Evolutionary conservation across 2,888 invertebrate species (phyloP).

Genomic region (Drosophila lacicola): DNA sequence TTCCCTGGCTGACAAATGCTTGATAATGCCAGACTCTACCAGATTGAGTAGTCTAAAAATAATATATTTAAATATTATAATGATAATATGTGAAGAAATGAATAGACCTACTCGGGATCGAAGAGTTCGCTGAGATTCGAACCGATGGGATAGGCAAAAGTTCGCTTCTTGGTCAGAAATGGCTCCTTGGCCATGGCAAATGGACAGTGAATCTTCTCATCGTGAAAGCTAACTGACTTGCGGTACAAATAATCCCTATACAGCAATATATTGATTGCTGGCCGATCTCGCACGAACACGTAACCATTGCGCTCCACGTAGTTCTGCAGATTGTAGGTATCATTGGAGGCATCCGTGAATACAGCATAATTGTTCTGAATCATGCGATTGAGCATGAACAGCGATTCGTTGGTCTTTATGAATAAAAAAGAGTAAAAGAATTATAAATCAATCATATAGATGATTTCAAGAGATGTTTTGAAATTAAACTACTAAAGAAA

Average conservation of each 20-base stretch:
- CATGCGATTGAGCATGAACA: conserved; percentile 82
- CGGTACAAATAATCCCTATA: conserved; percentile 88
- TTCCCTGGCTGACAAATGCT: conserved; percentile 87
- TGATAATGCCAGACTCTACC: conserved; percentile 91
- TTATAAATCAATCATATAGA: no score
- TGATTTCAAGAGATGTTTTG: no score
- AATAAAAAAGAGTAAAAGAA: not conserved
- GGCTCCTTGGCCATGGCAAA: conserved; percentile 90
- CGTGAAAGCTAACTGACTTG: conserved; percentile 86
- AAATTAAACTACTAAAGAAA: no score
- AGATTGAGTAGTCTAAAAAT: conserved; percentile 87
- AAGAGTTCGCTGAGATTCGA: conserved; percentile 88
- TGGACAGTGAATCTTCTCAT: conserved; percentile 89
- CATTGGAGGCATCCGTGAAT: conserved; percentile 83
- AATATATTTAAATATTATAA: not conserved
- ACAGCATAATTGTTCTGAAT: conserved; percentile 80
- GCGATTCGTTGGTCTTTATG: conserved; percentile 82
- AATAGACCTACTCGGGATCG: conserved; percentile 88
- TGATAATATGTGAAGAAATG: conserved; percentile 1
- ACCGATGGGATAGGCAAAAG: conserved; percentile 89
- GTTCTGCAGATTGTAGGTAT: conserved; percentile 84
- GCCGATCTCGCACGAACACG: conserved; percentile 90
- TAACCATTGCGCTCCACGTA: conserved; percentile 86
- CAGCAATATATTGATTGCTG: conserved; percentile 89
- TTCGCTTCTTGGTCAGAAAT: conserved; percentile 88